Base-by-base conservation (phyloP, 2,888 invertebrate species). In the Strigamia transsilvanica region DNA sequence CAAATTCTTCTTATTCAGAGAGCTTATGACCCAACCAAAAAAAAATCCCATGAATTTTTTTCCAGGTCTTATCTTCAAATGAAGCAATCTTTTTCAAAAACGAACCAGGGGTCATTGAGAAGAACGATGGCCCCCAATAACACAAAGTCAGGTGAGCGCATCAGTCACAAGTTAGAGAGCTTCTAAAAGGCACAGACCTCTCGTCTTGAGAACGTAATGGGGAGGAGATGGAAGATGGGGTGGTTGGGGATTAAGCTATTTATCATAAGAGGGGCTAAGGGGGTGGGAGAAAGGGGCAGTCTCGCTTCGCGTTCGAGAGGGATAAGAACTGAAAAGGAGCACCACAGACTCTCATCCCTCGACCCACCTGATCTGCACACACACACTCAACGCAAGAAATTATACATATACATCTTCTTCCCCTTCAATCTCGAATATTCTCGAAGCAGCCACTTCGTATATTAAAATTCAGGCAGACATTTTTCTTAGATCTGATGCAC, bases 271-370 rank as follows among this genome's bases (percentile, higher is more conserved):
- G 61, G 61, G 61, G 21, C 61, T 66, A 66, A 66, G 80, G 66
- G 80, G 66, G 6, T 21, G 82, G 66, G 61, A 38, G 38, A 80
- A 66, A 51, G 46, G 51, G 66, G 32, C 21, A 34, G 42, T 38
- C 34, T 38, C 83, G 81, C 82, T 82, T 80, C 81, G 81, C 82
- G 82, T 83, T 83, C 79, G 82, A 66, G 61, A 66, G 61, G 61
- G 61, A 66, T 66, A 66, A 66, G 61, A 66, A 66, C 61, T 66
- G 61, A 66, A 66, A 66, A 66, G 61, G 61, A 66, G 61, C 61
- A 66, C 61, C 61, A 66, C 61, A 66, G 61, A 66, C 61, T 66
- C 61, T 66, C 23, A 66, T 66, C 61, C 61, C 61, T 66, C 61
- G 61, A 66, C 61, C 61, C 61, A 66, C 61, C 61, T 66, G 61